Conservation (phyloP, 2,113 vertebrate genomes). For the human region DNA sequence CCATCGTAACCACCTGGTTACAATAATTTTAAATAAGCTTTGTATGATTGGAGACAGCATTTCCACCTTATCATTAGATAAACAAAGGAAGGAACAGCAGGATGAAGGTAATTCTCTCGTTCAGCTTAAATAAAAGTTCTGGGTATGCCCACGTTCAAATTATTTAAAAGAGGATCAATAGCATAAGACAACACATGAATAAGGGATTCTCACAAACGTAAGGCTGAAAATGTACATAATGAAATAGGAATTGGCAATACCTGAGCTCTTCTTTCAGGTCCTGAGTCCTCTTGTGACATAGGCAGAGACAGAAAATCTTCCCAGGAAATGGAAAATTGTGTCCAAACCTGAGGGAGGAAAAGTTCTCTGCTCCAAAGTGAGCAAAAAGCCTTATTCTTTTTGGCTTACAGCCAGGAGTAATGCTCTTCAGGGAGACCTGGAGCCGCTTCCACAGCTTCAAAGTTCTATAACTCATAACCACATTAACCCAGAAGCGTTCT, state of each 20-base stretch:
- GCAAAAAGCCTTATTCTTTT: background rate
- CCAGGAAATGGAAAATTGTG: background rate
- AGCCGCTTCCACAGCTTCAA: background rate
- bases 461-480: background rate
- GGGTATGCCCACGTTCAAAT: background rate
- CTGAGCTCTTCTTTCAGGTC: conserved; percentile 49
- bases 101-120: background rate
- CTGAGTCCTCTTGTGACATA: conserved; percentile 20
- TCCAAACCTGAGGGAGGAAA: background rate
- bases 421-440: accelerated
- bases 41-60: background rate
- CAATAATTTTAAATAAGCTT: background rate
- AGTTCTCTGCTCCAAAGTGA: background rate
- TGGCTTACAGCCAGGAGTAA: background rate
- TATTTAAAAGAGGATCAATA: background rate
- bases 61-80: background rate
- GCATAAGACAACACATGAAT: background rate
- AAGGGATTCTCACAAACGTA: background rate
- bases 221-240: background rate
- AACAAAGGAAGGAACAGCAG: background rate
- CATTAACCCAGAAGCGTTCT: background rate
- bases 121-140: background rate
- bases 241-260: conserved; percentile 44
- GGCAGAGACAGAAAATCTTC: conserved; percentile 17
- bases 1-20: background rate